These are phyloP conservation scores for Anser brachyrhynchus DNA, from an alignment of 2,113 vertebrate species.

Conservation along the genomic window DNA sequence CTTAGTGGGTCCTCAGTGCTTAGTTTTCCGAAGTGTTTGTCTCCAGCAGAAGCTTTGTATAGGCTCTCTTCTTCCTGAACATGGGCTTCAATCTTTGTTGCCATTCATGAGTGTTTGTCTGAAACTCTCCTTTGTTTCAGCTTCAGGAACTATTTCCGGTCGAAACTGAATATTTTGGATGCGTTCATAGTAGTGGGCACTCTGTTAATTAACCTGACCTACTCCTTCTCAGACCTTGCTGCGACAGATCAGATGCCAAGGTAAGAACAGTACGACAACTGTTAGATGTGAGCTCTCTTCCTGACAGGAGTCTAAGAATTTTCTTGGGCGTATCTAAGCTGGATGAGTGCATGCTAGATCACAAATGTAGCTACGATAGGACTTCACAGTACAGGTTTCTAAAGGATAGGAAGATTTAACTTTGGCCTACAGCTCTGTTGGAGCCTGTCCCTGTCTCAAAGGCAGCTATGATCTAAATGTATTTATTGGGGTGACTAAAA, in stretches of 20 bases:
- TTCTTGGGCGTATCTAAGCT: background rate
- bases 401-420: background rate
- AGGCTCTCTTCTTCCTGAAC: background rate
- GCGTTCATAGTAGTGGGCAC: slow-evolving; percentile 82
- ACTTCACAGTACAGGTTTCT: background rate
- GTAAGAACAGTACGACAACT: slow-evolving; percentile 70
- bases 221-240: slow-evolving; percentile 77
- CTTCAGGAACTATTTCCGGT: slow-evolving; percentile 85
- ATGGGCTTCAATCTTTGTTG: background rate
- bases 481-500: background rate
- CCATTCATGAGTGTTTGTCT: background rate
- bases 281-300: background rate
- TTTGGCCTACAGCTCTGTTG: background rate
- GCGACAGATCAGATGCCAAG: slow-evolving; percentile 81
- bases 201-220: slow-evolving; percentile 82
- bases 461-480: background rate
- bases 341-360: background rate
- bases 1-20: background rate
- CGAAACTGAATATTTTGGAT: slow-evolving; percentile 86
- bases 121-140: slow-evolving; percentile 69
- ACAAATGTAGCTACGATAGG: background rate
- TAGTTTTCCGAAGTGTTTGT: background rate
- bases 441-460: background rate
- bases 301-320: background rate
- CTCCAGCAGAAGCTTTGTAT: background rate